phyloP scores from a whole-genome alignment of 2,797 vertebrate species.

The Oryzias sinensis region DNA sequence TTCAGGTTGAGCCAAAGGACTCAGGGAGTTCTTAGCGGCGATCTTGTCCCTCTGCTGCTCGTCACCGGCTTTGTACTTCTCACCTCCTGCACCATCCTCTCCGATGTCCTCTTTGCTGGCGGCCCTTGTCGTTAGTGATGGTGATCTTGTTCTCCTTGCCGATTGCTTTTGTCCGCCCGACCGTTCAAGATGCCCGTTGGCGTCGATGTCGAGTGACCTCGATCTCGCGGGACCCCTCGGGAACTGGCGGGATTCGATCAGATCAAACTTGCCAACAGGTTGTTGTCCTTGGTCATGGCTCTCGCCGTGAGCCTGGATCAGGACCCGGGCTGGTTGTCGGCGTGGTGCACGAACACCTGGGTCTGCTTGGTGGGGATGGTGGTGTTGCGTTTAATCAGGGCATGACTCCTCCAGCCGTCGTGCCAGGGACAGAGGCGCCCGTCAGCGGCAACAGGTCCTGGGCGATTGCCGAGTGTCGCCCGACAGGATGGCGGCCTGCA shows the following conservation, averaged over 20 bases:
- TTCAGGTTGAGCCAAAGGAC: constrained; percentile 52
- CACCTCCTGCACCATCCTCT: constrained; percentile 61
- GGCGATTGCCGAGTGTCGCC: constrained; percentile 49
- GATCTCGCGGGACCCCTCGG: constrained; percentile 52
- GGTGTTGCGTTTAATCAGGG: constrained; percentile 53
- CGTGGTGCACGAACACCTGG: constrained; percentile 38
- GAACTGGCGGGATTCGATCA: constrained; percentile 41
- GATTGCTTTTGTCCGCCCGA: constrained; percentile 54
- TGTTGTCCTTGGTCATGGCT: constrained; percentile 59
- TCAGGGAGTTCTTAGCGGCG: constrained; percentile 63
- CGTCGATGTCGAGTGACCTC: constrained; percentile 49
- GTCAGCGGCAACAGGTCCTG: constrained; percentile 51
- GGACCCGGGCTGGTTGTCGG: constrained; percentile 45
- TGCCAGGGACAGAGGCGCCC: constrained; percentile 39
- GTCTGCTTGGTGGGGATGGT: constrained; percentile 53
- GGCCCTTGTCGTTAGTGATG: constrained; percentile 63
- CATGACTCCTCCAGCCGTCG: constrained; percentile 54
- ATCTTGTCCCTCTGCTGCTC: constrained; percentile 55
- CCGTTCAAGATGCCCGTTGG: constrained; percentile 52
- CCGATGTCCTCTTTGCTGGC: constrained; percentile 66
- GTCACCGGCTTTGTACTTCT: constrained; percentile 58
- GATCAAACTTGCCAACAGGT: constrained; percentile 54
- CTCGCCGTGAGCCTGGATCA: constrained; percentile 42
- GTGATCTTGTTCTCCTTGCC: constrained; percentile 63
- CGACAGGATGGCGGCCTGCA: constrained; percentile 46